Base-by-base conservation (phyloP, 2,888 invertebrate species). In the Rhabditoides inermis region DNA sequence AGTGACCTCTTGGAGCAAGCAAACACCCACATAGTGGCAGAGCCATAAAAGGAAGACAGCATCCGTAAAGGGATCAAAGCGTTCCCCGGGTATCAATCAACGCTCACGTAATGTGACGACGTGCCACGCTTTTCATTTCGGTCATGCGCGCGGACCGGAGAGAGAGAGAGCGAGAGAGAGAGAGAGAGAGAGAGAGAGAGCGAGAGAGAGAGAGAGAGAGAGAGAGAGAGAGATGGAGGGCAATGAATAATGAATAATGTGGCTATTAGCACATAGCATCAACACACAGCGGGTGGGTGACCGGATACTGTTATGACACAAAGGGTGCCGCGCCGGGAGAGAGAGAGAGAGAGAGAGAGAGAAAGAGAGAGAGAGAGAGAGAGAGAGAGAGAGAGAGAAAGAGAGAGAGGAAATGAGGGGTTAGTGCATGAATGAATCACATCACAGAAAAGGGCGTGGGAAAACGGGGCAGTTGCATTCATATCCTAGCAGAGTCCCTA, bases 281-380 rank as follows among this genome's bases (percentile, higher is more conserved):
- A n/a, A n/a, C n/a, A n/a, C n/a, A 42, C 30, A 32, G 32, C 10
- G 32, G 15, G 32, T 10, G 32, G 32, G 32, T 10, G 32, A 32
- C 10, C 10, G 32, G 15, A 15, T 7, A 32, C 10, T 7, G 32
- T 10, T 7, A 32, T 7, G 32, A 15, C 7, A 15, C 22, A 32
- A 22, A 45, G 45, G 20, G 20, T 15, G 32, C 27, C 10, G 30
- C 22, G 32, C 5, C 18, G 36, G 36, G 20, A 46, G 22, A 23
- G 35, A 46, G 35, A 46, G 46, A 22, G 35, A 20, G 40, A 40
- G 40, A 40, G 12, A 20, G 20, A 40, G 40, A 40, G n/a, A 20
- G 40, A 40, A 20, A 40, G 40, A 20, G 40, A 40, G 12, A 20
- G 12, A 20, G 20, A 40, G 20, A 40, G 40, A 20, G 40, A 40